These are phyloP conservation scores for Caenorhabditis uteleia DNA, from an alignment of 2,888 invertebrate species.

Conservation along the genomic window DNA sequence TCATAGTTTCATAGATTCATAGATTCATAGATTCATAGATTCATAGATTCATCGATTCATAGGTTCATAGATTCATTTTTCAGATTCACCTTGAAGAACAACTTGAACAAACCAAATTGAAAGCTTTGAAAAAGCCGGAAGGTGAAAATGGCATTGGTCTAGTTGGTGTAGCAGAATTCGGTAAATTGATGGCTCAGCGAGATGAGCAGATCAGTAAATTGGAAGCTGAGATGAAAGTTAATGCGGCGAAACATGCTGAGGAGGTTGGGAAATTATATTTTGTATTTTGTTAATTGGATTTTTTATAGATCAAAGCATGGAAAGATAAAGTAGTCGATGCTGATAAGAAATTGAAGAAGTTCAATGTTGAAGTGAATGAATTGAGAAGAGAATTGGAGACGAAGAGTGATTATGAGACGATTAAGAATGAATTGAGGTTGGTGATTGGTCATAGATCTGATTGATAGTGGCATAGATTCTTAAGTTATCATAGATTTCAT, in stretches of 20 bases:
- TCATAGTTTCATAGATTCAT: too few species aligned
- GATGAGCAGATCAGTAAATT: conserved; percentile 75
- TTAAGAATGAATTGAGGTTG: conserved; percentile 83
- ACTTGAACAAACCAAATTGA: conserved; percentile 11
- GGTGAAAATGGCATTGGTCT: conserved; percentile 19
- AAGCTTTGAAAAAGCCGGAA: neutral
- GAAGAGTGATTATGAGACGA: conserved; percentile 83
- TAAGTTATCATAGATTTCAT: too few species aligned
- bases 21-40: too few species aligned
- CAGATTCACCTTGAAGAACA: conserved; percentile 41
- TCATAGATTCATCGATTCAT: too few species aligned
- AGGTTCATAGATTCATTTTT: conserved; percentile 1
- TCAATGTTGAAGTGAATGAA: conserved; percentile 7
- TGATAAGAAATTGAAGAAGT: conserved; percentile 1
- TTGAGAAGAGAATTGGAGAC: conserved; percentile 35
- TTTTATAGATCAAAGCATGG: conserved; percentile 4
- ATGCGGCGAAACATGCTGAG: conserved; percentile 5
- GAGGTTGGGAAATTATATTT: neutral
- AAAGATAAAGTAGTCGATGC: conserved; percentile 11
- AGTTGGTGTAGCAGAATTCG: conserved; percentile 53
- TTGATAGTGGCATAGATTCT: too few species aligned
- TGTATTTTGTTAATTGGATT: conserved; percentile 1
- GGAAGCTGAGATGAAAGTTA: conserved; percentile 68
- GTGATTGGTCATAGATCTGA: too few species aligned
- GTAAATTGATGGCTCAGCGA: conserved; percentile 49